Percentiles rank a stretch among this genome's conserved stretches.
Conservation (phyloP, 2,888 invertebrate genomes). For the Machimus rusticus region DNA sequence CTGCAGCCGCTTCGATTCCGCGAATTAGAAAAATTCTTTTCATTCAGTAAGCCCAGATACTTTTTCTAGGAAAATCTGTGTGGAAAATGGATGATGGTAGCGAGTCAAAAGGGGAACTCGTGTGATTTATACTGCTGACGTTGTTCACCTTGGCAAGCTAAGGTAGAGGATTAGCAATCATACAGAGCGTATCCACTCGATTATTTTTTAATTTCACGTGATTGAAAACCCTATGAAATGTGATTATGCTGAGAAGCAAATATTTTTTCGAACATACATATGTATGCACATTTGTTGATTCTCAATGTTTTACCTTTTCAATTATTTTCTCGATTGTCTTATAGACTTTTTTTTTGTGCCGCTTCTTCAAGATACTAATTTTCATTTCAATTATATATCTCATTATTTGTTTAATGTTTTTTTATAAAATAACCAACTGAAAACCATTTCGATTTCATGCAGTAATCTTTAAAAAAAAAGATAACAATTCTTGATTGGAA, state of each 20-base stretch:
- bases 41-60: conserved; percentile 17
- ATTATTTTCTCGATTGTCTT: background rate
- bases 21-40: conserved; percentile 32
- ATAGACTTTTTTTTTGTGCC: background rate
- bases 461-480: background rate
- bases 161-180: background rate
- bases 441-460: too few relatives aligned
- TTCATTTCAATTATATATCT: background rate
- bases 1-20: background rate
- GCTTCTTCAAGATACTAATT: background rate
- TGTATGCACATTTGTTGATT: background rate
- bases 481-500: too few relatives aligned
- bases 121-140: background rate
- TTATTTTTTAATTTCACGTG: background rate
- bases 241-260: background rate
- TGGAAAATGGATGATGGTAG: conserved; percentile 3
- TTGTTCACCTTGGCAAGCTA: background rate
- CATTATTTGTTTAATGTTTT: background rate
- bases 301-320: background rate
- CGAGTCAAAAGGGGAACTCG: background rate
- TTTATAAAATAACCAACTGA: too few relatives aligned
- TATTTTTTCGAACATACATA: background rate
- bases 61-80: conserved; percentile 2
- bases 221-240: background rate
- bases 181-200: background rate